Percentiles rank a stretch among this genome's conserved stretches.
phyloP scores from a whole-genome alignment of 2,888 invertebrate genomes.

The Caenorhabditis virilis region DNA sequence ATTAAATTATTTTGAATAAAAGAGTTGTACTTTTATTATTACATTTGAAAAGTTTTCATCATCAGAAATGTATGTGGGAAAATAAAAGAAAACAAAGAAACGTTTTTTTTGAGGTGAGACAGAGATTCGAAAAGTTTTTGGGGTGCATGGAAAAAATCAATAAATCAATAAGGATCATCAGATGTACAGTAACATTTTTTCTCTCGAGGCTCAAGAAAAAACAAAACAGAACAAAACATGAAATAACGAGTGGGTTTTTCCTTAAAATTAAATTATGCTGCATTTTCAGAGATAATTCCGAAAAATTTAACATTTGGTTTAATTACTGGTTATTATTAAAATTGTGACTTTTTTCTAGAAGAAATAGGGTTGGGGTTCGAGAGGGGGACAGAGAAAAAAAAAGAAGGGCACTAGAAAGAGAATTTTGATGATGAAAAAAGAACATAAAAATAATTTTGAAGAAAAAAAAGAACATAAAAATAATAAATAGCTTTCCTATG shows the following conservation, averaged over 20 bases:
- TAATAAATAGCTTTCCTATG: too few relatives aligned
- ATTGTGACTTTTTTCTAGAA: not conserved
- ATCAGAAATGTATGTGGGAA: conserved; percentile 10
- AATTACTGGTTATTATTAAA: conserved; percentile 2
- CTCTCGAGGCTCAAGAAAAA: too few relatives aligned
- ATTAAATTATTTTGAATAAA: conserved; percentile 11
- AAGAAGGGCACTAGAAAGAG: not conserved
- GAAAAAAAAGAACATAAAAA: too few relatives aligned
- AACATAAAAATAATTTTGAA: too few relatives aligned
- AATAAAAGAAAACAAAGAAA: conserved; percentile 23
- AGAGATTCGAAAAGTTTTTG: not conserved
- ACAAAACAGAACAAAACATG: too few relatives aligned
- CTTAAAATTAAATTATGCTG: not conserved
- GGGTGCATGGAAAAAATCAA: too few relatives aligned
- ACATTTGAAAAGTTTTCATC: conserved; percentile 7
- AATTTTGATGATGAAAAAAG: too few relatives aligned
- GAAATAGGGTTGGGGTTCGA: not conserved
- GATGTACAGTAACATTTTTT: too few relatives aligned
- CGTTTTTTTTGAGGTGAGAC: conserved; percentile 6
- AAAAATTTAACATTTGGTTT: too few relatives aligned
- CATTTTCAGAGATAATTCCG: not conserved
- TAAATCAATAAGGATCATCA: too few relatives aligned
- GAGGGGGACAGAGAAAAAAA: conserved; percentile 15
- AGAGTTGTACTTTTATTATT: conserved; percentile 8
- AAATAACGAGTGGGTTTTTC: too few relatives aligned